Percentiles rank a stretch among this genome's conserved stretches.
These are phyloP conservation scores for Tenthredo distinguenda DNA, from an alignment of 2,888 invertebrate species.

Conservation along the genomic window DNA sequence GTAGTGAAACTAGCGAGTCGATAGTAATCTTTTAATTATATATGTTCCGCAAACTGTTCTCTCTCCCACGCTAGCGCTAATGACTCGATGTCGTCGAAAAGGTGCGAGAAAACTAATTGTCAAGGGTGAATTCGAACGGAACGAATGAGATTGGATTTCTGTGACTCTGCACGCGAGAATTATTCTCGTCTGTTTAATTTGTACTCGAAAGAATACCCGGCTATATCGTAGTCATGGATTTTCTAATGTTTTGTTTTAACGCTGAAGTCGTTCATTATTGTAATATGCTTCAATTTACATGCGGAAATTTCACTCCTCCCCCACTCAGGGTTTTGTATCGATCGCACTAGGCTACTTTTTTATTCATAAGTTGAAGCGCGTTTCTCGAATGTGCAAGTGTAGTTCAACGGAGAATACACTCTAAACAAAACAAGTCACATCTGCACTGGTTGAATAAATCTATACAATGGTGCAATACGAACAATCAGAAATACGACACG, in stretches of 20 bases:
- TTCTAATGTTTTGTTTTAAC: neutral
- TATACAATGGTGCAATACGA: neutral
- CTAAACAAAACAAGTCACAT: neutral
- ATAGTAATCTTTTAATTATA: slow-evolving; percentile 1
- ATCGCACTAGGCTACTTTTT: neutral
- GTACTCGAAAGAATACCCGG: neutral
- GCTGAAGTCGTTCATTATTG: slow-evolving; percentile 1
- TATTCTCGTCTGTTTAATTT: neutral
- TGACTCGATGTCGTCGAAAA: neutral
- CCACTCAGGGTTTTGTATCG: slow-evolving; percentile 1
- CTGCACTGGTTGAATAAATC: neutral
- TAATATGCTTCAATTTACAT: neutral
- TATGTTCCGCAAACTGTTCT: neutral
- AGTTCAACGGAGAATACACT: neutral
- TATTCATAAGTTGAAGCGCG: slow-evolving; percentile 17
- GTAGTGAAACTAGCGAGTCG: neutral
- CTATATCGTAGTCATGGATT: neutral
- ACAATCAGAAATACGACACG: neutral
- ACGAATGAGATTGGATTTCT: neutral
- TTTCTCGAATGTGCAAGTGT: neutral
- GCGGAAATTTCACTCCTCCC: neutral
- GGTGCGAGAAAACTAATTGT: neutral
- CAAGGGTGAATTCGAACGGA: neutral
- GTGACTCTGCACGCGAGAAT: neutral
- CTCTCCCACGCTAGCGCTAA: neutral